These are phyloP conservation scores for Perccottus glenii DNA, from an alignment of 2,113 vertebrate genomes.

Conservation along the genomic window DNA sequence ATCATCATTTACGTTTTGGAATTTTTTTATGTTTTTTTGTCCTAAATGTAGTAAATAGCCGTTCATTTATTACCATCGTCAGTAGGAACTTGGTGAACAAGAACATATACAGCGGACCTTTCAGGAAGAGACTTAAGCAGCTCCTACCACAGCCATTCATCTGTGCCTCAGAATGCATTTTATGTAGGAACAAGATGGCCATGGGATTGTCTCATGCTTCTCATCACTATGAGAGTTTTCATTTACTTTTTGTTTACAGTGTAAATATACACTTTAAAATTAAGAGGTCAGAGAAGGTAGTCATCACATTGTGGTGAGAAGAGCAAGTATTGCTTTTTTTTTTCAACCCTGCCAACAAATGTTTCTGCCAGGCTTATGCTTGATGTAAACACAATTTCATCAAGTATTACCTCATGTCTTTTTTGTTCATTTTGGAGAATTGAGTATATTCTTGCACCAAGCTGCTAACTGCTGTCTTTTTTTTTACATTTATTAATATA, in stretches of 20 bases:
- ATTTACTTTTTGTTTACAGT: neutral
- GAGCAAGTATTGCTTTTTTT: no score
- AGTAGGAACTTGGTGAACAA: neutral
- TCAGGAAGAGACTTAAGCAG: neutral
- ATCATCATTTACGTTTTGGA: neutral
- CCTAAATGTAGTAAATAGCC: neutral
- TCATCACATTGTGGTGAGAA: neutral
- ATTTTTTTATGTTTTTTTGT: neutral
- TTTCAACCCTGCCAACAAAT: no score
- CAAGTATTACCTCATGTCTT: neutral
- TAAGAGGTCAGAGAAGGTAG: neutral
- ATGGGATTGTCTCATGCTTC: neutral
- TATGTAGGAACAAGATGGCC: neutral
- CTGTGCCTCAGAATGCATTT: neutral
- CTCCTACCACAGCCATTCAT: neutral
- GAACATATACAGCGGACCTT: neutral
- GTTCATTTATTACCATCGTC: neutral
- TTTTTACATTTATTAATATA: neutral
- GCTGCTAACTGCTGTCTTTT: neutral
- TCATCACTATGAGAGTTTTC: neutral
- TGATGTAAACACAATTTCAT: neutral
- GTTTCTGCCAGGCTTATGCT: no score
- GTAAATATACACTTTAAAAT: neutral
- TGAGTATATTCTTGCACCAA: neutral
- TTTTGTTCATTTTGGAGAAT: neutral